A percentile compares a stretch with the other conserved stretches of the same genome.
Evolutionary conservation across 2,797 vertebrate species (phyloP).

Genomic region (Cynodonichthys magdalenae): DNA sequence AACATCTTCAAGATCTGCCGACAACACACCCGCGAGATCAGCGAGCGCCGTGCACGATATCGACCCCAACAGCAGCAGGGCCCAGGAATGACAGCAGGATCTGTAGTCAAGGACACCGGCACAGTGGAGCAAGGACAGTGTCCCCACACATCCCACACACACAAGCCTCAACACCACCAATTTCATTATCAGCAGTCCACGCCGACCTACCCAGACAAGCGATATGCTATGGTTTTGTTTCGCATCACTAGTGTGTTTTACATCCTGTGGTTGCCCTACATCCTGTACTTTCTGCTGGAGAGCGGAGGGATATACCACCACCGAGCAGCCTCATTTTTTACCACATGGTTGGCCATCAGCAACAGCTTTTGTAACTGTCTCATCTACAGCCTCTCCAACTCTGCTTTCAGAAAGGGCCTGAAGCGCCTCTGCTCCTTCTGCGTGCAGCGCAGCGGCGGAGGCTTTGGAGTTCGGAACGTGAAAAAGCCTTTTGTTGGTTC

Average conservation of each 20-base stretch:
- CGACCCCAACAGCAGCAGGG: conserved; percentile 85
- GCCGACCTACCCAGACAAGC: conserved; percentile 88
- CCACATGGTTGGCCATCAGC: conserved; percentile 99
- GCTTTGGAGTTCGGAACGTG: conserved; percentile 63
- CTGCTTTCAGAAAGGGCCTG: conserved; percentile 95
- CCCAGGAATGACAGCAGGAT: conserved; percentile 25
- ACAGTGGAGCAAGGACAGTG: conserved; percentile 43
- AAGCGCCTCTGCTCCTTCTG: conserved; percentile 95
- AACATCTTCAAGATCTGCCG: conserved; percentile 99
- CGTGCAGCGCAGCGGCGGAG: conserved; percentile 76
- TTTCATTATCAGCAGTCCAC: conserved; percentile 79
- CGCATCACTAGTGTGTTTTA: conserved; percentile 99
- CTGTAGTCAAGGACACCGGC: conserved; percentile 44
- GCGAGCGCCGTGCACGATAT: conserved; percentile 91
- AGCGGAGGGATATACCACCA: conserved; percentile 90
- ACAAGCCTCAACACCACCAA: conserved; percentile 61
- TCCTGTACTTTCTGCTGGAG: conserved; percentile 96
- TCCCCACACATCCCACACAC: conserved; percentile 68
- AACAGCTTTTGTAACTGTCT: conserved; percentile 99
- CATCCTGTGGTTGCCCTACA: conserved; percentile 97
- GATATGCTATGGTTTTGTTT: conserved; percentile 95
- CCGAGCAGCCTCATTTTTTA: conserved; percentile 90
- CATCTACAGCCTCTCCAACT: conserved; percentile 98
- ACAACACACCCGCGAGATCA: conserved; percentile 96
- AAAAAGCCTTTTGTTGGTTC: conserved; percentile 84